Evolutionary conservation across 2,113 vertebrate species (phyloP).

Genomic region (Abramis brama): DNA sequence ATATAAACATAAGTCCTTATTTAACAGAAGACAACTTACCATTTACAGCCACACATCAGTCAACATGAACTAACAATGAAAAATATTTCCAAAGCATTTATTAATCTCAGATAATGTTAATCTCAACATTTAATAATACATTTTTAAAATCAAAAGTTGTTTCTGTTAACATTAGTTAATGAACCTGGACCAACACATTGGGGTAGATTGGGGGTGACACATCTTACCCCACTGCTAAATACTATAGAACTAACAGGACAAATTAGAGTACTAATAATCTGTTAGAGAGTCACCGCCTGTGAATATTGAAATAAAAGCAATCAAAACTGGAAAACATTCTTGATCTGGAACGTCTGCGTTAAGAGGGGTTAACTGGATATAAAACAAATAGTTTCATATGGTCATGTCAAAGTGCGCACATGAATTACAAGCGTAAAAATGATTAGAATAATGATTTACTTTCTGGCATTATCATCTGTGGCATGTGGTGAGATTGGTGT

Average conservation of each 20-base stretch:
- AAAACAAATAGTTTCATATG: conserved; percentile 18
- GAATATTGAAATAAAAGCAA: conserved; percentile 16
- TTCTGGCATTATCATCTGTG: conserved; percentile 40
- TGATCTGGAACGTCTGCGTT: not conserved
- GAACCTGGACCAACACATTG: too few species aligned
- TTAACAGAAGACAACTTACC: too few species aligned
- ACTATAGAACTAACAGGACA: not conserved
- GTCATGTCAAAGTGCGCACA: conserved; percentile 26
- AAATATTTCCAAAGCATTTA: too few species aligned
- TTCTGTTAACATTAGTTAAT: too few species aligned
- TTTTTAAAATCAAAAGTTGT: too few species aligned
- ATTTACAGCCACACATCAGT: too few species aligned
- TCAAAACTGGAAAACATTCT: conserved; percentile 14
- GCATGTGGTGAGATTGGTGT: conserved; percentile 48
- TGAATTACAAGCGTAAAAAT: conserved; percentile 35
- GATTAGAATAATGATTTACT: conserved; percentile 43
- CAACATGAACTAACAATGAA: too few species aligned
- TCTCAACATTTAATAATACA: too few species aligned
- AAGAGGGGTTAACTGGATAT: conserved; percentile 39
- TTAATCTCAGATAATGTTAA: too few species aligned
- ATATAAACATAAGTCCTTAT: not conserved
- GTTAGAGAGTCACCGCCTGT: not conserved
- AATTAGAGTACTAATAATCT: not conserved
- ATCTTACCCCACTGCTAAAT: not conserved
- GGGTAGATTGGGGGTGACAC: not conserved